Percentiles rank a stretch among this genome's conserved stretches.
Evolutionary conservation across 2,113 vertebrate genomes (phyloP).

Genomic region (Chloebia gouldiae): DNA sequence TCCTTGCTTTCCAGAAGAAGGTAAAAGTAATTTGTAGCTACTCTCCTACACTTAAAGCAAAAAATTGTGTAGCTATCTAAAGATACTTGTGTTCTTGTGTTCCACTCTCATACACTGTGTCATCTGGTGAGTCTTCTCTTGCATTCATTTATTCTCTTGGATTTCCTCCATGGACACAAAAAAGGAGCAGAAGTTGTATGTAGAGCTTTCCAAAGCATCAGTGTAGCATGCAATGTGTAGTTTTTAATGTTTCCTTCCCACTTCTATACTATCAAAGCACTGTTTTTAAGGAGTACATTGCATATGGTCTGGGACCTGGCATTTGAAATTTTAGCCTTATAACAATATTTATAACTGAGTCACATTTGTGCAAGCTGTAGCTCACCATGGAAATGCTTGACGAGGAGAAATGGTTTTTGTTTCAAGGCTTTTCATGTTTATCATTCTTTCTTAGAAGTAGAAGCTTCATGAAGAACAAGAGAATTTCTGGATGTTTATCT

Average conservation of each 20-base stretch:
- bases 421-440: neutral
- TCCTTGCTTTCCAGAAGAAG: slow-evolving; percentile 86
- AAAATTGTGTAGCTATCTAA: neutral
- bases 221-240: neutral
- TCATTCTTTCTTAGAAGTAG: slow-evolving; percentile 78
- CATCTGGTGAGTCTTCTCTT: neutral
- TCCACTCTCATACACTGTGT: neutral
- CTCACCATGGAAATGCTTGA: neutral
- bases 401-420: neutral
- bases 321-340: neutral
- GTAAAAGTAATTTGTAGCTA: slow-evolving; percentile 67
- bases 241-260: neutral
- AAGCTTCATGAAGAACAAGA: slow-evolving; percentile 88
- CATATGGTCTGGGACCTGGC: neutral
- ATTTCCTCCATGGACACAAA: neutral
- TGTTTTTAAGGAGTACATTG: neutral
- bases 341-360: neutral
- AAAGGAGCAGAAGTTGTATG: neutral
- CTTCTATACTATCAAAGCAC: neutral
- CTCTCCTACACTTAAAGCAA: neutral
- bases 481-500: slow-evolving; percentile 89
- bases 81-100: neutral
- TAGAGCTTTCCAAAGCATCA: neutral
- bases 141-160: neutral
- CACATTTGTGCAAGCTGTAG: neutral